Percentiles rank a stretch among this genome's conserved stretches.
phyloP scores from a whole-genome alignment of 2,113 vertebrate species.

The Mugil cephalus region DNA sequence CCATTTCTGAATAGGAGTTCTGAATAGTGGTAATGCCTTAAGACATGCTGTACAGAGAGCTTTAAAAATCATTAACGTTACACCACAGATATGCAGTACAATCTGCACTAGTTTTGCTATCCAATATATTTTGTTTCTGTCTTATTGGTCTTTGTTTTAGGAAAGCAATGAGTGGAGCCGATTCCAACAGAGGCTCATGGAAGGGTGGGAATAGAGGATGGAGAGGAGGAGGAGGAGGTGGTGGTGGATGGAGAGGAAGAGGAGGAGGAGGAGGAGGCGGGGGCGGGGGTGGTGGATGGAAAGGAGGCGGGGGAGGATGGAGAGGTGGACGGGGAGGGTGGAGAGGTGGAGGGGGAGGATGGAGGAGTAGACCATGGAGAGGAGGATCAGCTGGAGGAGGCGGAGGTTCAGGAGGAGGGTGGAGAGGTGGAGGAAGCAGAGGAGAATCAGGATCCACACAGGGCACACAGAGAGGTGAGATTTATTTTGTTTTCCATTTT shows the following conservation, averaged over 20 bases:
- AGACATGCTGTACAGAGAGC: too few relatives aligned
- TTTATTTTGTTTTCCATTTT: not conserved
- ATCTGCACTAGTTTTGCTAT: too few relatives aligned
- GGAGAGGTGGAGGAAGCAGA: constrained; percentile 22
- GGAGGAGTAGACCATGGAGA: constrained; percentile 31
- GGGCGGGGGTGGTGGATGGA: not conserved
- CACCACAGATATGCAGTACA: too few relatives aligned
- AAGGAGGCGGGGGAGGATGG: constrained; percentile 24
- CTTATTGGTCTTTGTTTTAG: not conserved
- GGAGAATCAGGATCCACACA: constrained; percentile 11
- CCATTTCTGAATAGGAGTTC: too few relatives aligned
- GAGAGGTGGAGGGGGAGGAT: constrained; percentile 22
- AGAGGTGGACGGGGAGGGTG: not conserved
- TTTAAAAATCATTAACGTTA: too few relatives aligned
- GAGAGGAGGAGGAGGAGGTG: constrained; percentile 69
- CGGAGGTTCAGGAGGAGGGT: constrained; percentile 8
- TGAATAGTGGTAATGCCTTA: too few relatives aligned
- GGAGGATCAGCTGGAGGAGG: constrained; percentile 18
- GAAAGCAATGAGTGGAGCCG: constrained; percentile 73
- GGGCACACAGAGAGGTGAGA: constrained; percentile 64
- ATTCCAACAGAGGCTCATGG: constrained; percentile 70
- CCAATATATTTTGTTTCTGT: too few relatives aligned
- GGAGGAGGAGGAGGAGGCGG: constrained; percentile 26
- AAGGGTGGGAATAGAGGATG: constrained; percentile 72
- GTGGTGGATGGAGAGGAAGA: constrained; percentile 54